A percentile compares a stretch with the other conserved stretches of the same genome.
Evolutionary conservation across 2,113 vertebrate genomes (phyloP).

Genomic region (Protobothrops flavoviridis): DNA sequence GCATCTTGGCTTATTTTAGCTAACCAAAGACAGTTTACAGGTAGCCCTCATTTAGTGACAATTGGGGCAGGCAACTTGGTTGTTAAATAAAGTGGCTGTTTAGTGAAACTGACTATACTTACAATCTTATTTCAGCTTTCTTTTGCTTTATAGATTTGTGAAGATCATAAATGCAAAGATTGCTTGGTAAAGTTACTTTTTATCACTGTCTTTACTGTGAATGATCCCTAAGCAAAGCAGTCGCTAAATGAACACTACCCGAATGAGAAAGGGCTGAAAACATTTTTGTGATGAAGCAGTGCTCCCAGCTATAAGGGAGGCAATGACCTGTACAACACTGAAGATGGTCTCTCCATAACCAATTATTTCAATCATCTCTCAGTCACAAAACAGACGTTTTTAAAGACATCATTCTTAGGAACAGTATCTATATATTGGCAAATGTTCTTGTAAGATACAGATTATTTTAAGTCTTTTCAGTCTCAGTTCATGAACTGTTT

Average conservation of each 20-base stretch:
- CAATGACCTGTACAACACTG: background rate
- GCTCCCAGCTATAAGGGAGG: background rate
- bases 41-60: background rate
- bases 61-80: background rate
- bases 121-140: background rate
- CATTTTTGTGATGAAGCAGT: background rate
- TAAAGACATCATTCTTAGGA: background rate
- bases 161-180: background rate
- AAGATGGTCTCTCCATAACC: background rate
- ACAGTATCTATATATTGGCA: background rate
- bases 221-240: background rate
- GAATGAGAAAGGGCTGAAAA: background rate
- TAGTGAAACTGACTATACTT: background rate
- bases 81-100: background rate
- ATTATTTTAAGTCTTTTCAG: background rate
- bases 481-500: background rate
- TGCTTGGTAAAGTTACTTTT: background rate
- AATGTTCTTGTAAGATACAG: background rate
- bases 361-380: background rate
- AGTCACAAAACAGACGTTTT: background rate
- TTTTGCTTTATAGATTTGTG: background rate
- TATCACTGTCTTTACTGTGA: background rate
- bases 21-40: background rate
- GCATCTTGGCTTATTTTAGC: background rate
- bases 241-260: background rate